phyloP scores from a whole-genome alignment of 1,140 invertebrate genomes.

The Scaptodrosophila lebanonensis region DNA sequence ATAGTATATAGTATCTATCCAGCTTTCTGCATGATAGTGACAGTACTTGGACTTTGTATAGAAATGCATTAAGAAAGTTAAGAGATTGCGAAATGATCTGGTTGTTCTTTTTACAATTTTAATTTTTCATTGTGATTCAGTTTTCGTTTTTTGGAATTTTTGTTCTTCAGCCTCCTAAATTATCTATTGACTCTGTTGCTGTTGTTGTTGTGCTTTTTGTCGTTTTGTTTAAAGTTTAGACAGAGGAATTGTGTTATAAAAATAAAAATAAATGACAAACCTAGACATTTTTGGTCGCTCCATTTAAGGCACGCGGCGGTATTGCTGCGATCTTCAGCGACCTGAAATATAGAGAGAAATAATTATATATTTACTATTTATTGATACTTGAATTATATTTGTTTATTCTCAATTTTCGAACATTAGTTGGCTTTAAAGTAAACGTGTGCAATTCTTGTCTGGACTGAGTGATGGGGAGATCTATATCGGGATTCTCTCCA shows the following conservation, averaged over 20 bases:
- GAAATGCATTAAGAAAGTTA: too few species aligned
- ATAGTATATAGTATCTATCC: too few species aligned
- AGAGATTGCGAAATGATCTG: too few species aligned
- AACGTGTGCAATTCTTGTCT: too few species aligned
- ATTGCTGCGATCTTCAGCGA: conserved; percentile 52
- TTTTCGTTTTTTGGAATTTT: conserved; percentile 34
- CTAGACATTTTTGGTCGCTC: conserved; percentile 73
- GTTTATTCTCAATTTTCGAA: too few species aligned
- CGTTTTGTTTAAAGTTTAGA: conserved; percentile 60
- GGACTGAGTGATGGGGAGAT: too few species aligned
- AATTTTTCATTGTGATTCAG: conserved; percentile 21
- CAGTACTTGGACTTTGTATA: too few species aligned
- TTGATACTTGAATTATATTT: not conserved
- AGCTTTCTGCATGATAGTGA: too few species aligned
- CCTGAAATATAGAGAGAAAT: not conserved
- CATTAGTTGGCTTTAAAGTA: too few species aligned
- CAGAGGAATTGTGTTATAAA: conserved; percentile 60
- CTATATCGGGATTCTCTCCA: too few species aligned
- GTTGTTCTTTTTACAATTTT: conserved; percentile 25
- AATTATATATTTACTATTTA: not conserved
- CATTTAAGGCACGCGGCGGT: conserved; percentile 63
- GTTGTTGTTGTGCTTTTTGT: conserved; percentile 54
- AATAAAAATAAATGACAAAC: conserved; percentile 73
- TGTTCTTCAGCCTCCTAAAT: conserved; percentile 44
- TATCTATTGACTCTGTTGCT: conserved; percentile 58